These are phyloP conservation scores for Mus minutoides DNA, from an alignment of 2,797 vertebrate genomes.

Conservation along the genomic window DNA sequence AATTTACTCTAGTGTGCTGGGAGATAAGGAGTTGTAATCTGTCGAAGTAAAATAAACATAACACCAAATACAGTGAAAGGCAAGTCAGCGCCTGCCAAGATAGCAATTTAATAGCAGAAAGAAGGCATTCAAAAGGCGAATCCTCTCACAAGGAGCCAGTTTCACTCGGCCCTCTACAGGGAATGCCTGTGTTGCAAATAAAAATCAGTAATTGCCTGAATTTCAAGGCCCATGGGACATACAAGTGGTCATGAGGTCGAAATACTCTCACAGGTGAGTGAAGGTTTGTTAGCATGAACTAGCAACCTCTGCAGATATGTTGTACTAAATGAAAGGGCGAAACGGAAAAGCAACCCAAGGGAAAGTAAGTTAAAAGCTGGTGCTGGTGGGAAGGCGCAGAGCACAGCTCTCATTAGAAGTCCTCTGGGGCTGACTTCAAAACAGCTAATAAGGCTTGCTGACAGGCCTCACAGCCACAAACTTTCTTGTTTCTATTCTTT, in stretches of 20 bases:
- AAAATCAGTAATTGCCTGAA: constrained; percentile 34
- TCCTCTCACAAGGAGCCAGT: background rate
- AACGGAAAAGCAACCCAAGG: constrained; percentile 33
- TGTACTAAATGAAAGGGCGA: constrained; percentile 8
- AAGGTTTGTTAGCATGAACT: constrained; percentile 41
- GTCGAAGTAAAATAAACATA: background rate
- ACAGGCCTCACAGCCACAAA: background rate
- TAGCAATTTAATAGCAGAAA: constrained; percentile 26
- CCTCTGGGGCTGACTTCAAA: background rate
- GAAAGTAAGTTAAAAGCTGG: constrained; percentile 34
- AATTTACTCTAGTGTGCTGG: background rate
- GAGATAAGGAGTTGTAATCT: background rate
- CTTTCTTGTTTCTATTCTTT: background rate
- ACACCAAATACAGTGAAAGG: background rate
- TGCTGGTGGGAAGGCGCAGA: background rate
- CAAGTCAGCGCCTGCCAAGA: constrained; percentile 7
- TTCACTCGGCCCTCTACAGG: constrained; percentile 35
- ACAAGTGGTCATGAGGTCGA: constrained; percentile 11
- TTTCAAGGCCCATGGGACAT: constrained; percentile 55
- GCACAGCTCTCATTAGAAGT: constrained; percentile 39
- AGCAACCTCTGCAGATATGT: background rate
- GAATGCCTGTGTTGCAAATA: constrained; percentile 22
- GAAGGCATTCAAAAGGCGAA: background rate
- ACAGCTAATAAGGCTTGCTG: background rate
- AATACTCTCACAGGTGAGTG: constrained; percentile 45